Evolutionary conservation across 2,113 vertebrate genomes (phyloP).

Genomic region (Morone chrysops): DNA sequence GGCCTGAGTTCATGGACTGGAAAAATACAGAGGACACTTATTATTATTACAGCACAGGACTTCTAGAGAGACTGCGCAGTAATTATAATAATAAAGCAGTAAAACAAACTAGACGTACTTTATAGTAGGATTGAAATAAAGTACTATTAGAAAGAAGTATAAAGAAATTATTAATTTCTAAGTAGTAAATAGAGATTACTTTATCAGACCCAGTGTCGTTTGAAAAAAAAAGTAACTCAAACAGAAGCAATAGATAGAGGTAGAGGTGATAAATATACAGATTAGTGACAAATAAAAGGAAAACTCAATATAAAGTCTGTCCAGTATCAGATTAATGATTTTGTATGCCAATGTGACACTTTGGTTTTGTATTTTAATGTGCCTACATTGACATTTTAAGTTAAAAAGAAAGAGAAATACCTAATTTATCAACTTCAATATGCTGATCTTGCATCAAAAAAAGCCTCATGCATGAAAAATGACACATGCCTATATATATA

Average conservation of each 20-base stretch:
- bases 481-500: neutral
- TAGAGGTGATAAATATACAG: neutral
- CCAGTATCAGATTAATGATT: neutral
- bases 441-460: neutral
- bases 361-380: neutral
- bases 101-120: neutral
- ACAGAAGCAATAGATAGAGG: too few relatives aligned
- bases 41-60: neutral
- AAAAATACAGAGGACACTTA: conserved; percentile 21
- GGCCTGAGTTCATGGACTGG: conserved; percentile 91
- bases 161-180: neutral
- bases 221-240: too few relatives aligned
- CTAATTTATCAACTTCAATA: neutral
- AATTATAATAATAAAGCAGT: neutral
- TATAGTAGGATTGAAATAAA: neutral
- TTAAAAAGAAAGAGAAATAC: too few relatives aligned
- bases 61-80: neutral
- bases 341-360: neutral
- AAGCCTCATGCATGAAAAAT: neutral
- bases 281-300: neutral
- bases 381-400: too few relatives aligned
- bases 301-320: neutral
- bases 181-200: neutral
- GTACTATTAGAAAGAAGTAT: neutral
- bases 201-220: neutral